These are phyloP conservation scores for Spicauda simplicius DNA, from an alignment of 2,888 invertebrate genomes.

Conservation along the genomic window DNA sequence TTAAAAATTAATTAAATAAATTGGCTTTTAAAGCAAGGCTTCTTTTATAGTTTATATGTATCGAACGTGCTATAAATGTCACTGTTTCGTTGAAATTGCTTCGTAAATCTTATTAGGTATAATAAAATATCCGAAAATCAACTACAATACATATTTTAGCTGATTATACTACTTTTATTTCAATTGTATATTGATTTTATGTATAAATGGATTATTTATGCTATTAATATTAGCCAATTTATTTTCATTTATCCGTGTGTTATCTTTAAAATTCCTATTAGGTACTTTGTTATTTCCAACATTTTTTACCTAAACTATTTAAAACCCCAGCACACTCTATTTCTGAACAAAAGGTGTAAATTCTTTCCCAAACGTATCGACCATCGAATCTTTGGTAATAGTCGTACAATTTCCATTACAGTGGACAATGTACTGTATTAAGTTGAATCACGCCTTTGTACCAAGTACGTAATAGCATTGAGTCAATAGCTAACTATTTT, in stretches of 20 bases:
- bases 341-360: constrained; percentile 2
- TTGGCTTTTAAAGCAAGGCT: neutral
- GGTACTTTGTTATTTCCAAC: neutral
- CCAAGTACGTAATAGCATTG: constrained; percentile 61
- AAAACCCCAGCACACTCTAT: neutral
- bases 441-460: constrained; percentile 62
- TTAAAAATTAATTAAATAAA: neutral
- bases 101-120: too few species aligned
- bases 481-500: constrained; percentile 59
- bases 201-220: too few species aligned
- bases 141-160: too few species aligned
- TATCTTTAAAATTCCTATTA: too few species aligned
- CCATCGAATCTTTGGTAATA: constrained; percentile 51
- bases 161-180: too few species aligned
- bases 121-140: too few species aligned
- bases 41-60: too few species aligned
- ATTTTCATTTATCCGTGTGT: too few species aligned
- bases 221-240: too few species aligned
- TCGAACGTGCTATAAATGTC: too few species aligned
- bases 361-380: constrained; percentile 7
- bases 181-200: too few species aligned
- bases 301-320: neutral
- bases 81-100: too few species aligned
- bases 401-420: constrained; percentile 50
- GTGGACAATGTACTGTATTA: constrained; percentile 49